Conservation (phyloP, 1,140 invertebrate species). For the Macrocentrus cingulum region DNA sequence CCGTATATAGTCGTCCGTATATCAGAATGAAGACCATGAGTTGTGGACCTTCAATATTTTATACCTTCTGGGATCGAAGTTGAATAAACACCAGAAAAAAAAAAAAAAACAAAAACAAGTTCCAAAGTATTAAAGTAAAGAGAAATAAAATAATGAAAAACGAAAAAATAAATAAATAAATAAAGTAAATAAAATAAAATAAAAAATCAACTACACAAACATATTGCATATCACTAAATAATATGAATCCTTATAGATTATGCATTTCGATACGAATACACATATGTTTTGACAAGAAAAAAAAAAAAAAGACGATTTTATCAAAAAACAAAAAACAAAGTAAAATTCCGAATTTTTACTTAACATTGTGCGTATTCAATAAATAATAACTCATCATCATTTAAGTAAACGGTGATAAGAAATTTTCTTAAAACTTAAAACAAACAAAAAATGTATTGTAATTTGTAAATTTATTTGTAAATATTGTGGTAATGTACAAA, state of each 20-base stretch:
- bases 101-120: too few relatives aligned
- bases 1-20: not conserved
- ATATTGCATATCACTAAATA: not conserved
- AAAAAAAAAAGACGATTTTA: too few relatives aligned
- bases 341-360: too few relatives aligned
- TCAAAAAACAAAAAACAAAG: too few relatives aligned
- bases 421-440: too few relatives aligned
- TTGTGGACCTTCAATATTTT: not conserved
- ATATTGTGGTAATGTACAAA: conserved; percentile 1
- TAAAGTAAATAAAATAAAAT: not conserved
- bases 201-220: not conserved
- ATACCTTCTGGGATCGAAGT: not conserved
- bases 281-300: too few relatives aligned
- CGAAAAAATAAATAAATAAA: not conserved
- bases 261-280: too few relatives aligned
- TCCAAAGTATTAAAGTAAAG: not conserved
- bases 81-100: not conserved
- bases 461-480: conserved; percentile 6
- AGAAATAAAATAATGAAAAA: too few relatives aligned
- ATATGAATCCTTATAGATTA: not conserved
- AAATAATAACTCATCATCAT: too few relatives aligned
- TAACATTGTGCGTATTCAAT: too few relatives aligned
- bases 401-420: too few relatives aligned
- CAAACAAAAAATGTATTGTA: not conserved
- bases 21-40: not conserved